Evolutionary conservation across 2,797 vertebrate genomes (phyloP), one percentile per base, ranked within the genome.

Genomic region (Danio aesculapii): DNA sequence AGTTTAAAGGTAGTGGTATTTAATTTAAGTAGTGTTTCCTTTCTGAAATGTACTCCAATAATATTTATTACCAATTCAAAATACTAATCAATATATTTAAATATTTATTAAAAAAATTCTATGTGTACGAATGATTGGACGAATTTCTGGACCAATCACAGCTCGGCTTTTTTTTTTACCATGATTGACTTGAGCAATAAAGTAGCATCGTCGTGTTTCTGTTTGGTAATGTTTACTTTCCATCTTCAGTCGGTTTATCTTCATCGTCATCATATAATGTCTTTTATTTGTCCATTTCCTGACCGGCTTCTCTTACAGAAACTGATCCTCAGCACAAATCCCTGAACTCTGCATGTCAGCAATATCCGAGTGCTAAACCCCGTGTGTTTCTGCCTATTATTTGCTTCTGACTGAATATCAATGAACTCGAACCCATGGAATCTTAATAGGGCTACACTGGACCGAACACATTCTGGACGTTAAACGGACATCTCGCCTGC

Each of bases 391-490:
- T 12, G 69, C 19, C 44, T 69, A 55, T 59, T 52, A 16, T 82
- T 55, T 21, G 46, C 63, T 78, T 77, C 58, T 30, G 8, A 70
- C 52, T 13, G 14, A n/a, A 69, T 61, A 71, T 41, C 13, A 69
- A 73, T 21, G 57, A 75, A 75, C 83, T 81, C 72, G 17, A 41
- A 53, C 63, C 14, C 81, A 81, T 63, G 69, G 49, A 69, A 74
- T 49, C 49, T 81, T 73, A 84, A 86, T 85, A 87, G 85, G 83
- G 85, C 85, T 87, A 87, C 72, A 80, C 83, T 83, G 78, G 81
- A 66, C 69, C 83, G 55, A 63, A 81, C 81, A 81, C 81, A 64
- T 47, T 57, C 76, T 43, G 67, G 49, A 69, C 66, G 57, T 81
- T 70, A 55, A 75, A 57, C 49, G 72, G 71, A 84, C 46, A 21